Conservation (phyloP, 1,140 invertebrate species). For the Pissodes strobi region DNA sequence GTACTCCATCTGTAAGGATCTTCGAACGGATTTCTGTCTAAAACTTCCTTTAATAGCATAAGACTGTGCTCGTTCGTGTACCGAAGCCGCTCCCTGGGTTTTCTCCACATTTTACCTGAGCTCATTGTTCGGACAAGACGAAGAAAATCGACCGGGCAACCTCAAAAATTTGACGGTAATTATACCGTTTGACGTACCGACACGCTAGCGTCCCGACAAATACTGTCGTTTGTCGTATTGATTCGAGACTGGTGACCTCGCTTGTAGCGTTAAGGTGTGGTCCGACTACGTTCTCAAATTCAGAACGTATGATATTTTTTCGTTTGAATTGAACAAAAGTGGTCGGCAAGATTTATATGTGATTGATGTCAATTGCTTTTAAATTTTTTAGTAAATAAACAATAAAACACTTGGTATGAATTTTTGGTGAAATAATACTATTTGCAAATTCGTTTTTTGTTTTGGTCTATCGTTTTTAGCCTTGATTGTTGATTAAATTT, state of each 20-base stretch:
- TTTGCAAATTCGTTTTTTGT: too few relatives aligned
- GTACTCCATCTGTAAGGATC: conserved; percentile 30
- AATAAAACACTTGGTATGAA: too few relatives aligned
- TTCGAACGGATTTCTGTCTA: conserved; percentile 26
- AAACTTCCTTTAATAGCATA: conserved; percentile 23
- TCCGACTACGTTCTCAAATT: conserved; percentile 13
- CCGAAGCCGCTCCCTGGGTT: conserved; percentile 24
- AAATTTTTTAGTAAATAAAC: too few relatives aligned
- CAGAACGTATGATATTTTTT: too few relatives aligned
- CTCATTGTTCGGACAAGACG: conserved; percentile 9
- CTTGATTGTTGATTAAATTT: too few relatives aligned
- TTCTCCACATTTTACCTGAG: conserved; percentile 16
- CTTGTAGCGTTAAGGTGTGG: background rate
- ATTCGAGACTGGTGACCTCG: conserved; percentile 28
- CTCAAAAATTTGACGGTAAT: conserved; percentile 15
- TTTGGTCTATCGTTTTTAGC: too few relatives aligned
- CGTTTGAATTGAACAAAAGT: too few relatives aligned
- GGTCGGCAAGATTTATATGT: too few relatives aligned
- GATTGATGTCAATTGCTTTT: too few relatives aligned
- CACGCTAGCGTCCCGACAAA: conserved; percentile 34
- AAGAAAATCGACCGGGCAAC: background rate
- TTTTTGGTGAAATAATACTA: too few relatives aligned
- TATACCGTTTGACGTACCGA: conserved; percentile 35
- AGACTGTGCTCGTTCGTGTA: conserved; percentile 30
- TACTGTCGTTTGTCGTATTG: conserved; percentile 35